These are phyloP conservation scores for Parotocinclus haroldoi DNA, from an alignment of 2,797 vertebrate genomes.

Conservation along the genomic window DNA sequence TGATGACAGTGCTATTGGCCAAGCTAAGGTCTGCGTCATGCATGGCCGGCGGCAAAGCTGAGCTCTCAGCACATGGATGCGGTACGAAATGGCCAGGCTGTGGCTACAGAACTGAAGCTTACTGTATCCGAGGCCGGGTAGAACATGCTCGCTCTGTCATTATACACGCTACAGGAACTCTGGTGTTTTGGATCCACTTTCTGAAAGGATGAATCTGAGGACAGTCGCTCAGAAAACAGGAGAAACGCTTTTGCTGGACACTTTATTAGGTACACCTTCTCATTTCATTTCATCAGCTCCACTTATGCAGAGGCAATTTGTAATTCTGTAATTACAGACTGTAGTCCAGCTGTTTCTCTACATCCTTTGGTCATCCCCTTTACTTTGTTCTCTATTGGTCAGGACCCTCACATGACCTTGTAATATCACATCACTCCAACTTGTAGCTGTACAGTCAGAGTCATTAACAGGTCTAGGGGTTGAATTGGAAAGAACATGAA, in stretches of 20 bases:
- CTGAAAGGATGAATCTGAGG: conserved; percentile 8
- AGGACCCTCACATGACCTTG: no score
- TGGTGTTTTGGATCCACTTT: conserved; percentile 33
- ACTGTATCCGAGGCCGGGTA: conserved; percentile 25
- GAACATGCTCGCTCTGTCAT: conserved; percentile 33
- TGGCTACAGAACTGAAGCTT: conserved; percentile 14
- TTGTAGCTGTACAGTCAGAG: no score
- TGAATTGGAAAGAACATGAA: no score
- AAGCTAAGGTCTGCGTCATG: conserved; percentile 36
- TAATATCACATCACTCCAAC: no score
- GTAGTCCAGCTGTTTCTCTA: no score
- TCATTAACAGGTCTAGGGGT: no score
- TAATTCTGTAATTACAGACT: no score
- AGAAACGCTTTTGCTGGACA: background rate
- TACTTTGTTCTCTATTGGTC: no score
- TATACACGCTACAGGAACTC: conserved; percentile 35
- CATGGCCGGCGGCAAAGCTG: conserved; percentile 34
- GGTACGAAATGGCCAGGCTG: conserved; percentile 25
- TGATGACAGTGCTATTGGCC: conserved; percentile 22
- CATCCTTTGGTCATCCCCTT: no score
- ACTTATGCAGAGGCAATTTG: no score
- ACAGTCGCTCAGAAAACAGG: background rate
- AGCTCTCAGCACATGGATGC: conserved; percentile 31
- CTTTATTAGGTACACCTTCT: no score
- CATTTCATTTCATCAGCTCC: no score